Evolutionary conservation across 2,888 invertebrate genomes (phyloP).

Genomic region (Drosophila vallismaia): DNA sequence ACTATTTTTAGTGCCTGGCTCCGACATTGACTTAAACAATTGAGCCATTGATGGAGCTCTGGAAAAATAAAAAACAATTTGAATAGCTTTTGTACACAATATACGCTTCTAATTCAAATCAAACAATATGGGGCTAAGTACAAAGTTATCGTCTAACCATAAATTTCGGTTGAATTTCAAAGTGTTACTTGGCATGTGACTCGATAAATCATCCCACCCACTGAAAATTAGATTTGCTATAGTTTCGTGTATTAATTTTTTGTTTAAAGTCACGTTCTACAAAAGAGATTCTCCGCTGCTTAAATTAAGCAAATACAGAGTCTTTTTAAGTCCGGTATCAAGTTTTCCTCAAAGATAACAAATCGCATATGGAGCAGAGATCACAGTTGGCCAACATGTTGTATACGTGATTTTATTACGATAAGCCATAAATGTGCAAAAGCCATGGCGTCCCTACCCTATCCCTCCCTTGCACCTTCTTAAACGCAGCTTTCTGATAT

Average conservation of each 20-base stretch:
- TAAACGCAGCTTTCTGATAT: constrained; percentile 24
- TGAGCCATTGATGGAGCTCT: constrained; percentile 34
- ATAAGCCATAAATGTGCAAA: constrained; percentile 2
- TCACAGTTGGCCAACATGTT: constrained; percentile 15
- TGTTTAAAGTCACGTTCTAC: constrained; percentile 4
- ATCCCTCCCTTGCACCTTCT: background rate
- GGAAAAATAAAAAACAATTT: constrained; percentile 4
- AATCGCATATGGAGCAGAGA: constrained; percentile 5
- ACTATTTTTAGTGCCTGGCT: constrained; percentile 17
- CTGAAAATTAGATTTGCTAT: background rate
- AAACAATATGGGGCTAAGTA: background rate
- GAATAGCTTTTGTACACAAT: constrained; percentile 3
- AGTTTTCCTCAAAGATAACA: constrained; percentile 4
- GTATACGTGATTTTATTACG: constrained; percentile 37
- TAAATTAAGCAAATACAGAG: background rate
- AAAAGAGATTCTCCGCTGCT: background rate
- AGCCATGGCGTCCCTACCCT: background rate
- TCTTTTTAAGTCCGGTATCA: background rate
- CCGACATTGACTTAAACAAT: constrained; percentile 29
- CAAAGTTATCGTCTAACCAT: background rate
- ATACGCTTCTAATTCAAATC: constrained; percentile 2
- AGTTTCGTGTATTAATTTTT: background rate
- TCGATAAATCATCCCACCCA: background rate
- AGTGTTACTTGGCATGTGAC: constrained; percentile 2
- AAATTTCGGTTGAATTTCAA: constrained; percentile 1